Percentiles rank a stretch among this genome's conserved stretches.
These are phyloP conservation scores for Raja brachyura DNA, from an alignment of 2,113 vertebrate genomes.

Conservation along the genomic window DNA sequence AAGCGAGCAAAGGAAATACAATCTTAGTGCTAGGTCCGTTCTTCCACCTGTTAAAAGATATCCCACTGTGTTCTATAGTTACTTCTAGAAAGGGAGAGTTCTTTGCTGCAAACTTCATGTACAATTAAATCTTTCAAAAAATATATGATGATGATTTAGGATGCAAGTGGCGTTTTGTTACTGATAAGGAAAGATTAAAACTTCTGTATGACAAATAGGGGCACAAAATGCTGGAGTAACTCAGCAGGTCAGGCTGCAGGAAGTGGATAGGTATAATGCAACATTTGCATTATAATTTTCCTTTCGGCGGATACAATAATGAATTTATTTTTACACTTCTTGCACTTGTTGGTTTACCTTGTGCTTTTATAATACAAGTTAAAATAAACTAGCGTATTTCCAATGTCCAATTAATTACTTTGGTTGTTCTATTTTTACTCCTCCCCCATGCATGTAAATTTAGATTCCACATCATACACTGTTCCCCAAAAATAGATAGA, in stretches of 20 bases:
- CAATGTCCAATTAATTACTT: neutral
- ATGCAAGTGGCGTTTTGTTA: neutral
- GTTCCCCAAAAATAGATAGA: neutral
- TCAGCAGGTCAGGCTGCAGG: no score
- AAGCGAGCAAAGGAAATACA: neutral
- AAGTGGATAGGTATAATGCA: no score
- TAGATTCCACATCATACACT: neutral
- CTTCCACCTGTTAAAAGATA: neutral
- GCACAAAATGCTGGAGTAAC: no score
- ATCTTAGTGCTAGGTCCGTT: neutral
- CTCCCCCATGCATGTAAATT: neutral
- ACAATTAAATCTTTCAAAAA: neutral
- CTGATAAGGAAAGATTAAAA: neutral
- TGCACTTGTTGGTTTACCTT: neutral
- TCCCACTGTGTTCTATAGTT: neutral
- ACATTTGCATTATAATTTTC: no score
- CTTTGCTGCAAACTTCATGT: neutral
- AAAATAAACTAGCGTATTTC: neutral
- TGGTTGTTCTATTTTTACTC: neutral
- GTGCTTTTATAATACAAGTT: neutral
- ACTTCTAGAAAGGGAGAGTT: neutral
- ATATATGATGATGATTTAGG: neutral
- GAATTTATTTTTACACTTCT: neutral
- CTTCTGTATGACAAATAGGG: neutral
- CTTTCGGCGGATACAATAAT: no score